Base-by-base conservation (phyloP, 2,888 invertebrate species). In the Caenorhabditis zanzibari region DNA sequence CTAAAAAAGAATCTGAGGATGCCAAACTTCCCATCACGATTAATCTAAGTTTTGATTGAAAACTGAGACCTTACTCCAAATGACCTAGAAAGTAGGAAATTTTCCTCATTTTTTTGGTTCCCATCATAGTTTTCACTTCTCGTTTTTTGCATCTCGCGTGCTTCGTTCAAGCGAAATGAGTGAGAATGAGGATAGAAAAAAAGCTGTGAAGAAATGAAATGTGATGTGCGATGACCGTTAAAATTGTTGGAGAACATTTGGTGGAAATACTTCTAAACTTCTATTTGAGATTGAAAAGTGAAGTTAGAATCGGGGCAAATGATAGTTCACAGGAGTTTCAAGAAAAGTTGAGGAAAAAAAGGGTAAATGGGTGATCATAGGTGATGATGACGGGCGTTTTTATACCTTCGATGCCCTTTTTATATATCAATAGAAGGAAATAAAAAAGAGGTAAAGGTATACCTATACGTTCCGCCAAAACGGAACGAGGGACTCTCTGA, bases 401-500 rank as follows among this genome's bases (percentile, higher is more conserved):
- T 54, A 68, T 68, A 52, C 54, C 54, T 68, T 24, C 68, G 54
- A 52, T 68, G 68, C 38, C 54, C 54, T 68, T 54, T 68, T 38
- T 64, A n/a, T 47, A 52, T 66, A 66, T 52, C 68, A 41, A 54
- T 54, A 52, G 54, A 68, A 54, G 49, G 54, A 22, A 68, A 68
- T 68, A 68, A 68, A 68, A 52, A 38, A 28, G 16, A 12, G 71
- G 72, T 58, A 72, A 49, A 47, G 72, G 72, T 72, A 72, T 71
- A 71, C 41, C 35, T 71, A 58, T 72, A 72, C 72, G 72, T 72
- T 72, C 72, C 72, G 72, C 59, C 71, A 71, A 56, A 63, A 61
- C 61, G 61, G 73, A 63, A 52, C 61, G 73, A 61, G 68, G 28
- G 38, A 56, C 38, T 44, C 44, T 22, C 28, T 73, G 73, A 73